Base-by-base conservation (phyloP, 2,797 vertebrate genomes). In the Ptychobarbus kaznakovi region DNA sequence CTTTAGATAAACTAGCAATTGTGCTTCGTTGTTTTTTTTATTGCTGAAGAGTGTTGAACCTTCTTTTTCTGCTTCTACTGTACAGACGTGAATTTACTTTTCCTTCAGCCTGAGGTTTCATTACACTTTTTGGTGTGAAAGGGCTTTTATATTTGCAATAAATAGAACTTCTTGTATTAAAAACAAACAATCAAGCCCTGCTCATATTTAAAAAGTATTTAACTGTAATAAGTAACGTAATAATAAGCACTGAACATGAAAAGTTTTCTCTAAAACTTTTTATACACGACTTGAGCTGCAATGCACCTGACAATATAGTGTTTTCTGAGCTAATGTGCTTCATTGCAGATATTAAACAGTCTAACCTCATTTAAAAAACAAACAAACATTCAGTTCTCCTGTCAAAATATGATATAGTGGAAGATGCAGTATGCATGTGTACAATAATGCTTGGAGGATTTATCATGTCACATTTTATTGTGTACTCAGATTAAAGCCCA, bases 291-390 rank as follows among this genome's bases (percentile, higher is more conserved):
- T 70, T 72, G 10, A 18, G 35, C 12, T 40, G 51, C 74, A 38
- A 13, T 58, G 51, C 20, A 40, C 51, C 51, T 58, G 49, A n/a
- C 51, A 76, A 12, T 75, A 49, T n/a, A 76, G 4, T 38, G 32
- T 76, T 56, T 77, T 76, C 72, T 56, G 18, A 76, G 28, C 49
- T 56, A 18, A 74, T 74, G 72, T 51, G 46, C 46, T 74, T 28
- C 25, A 76, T 38, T 56, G 20, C 25, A 51, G 4, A 51, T 49
- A 49, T 74, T 58, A 58, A 58, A n/a, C 56, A n/a, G 3, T n/a
- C 10, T 58, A 25, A 25, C 12, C n/a, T 73, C n/a, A 73, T 65
- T 32, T 65, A 65, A 65, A 44, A 72, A 44, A 46, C 6, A 73
- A 44, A 25, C 6, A 65, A 65, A 65, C 28, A 66, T 32, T 66